Evolutionary conservation across 2,113 vertebrate species (phyloP).

Genomic region (Pogona vitticeps): DNA sequence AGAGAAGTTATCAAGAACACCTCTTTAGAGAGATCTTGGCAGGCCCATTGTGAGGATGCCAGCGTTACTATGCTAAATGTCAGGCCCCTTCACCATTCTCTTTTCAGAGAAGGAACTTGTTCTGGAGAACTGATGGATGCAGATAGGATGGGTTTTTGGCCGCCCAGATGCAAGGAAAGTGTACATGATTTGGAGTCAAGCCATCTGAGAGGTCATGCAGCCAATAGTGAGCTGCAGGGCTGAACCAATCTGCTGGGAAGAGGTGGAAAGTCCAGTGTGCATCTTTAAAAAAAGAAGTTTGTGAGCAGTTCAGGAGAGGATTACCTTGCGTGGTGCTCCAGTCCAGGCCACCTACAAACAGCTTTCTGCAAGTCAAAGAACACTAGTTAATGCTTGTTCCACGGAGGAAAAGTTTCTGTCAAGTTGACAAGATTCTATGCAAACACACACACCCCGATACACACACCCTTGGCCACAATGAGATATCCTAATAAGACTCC

Average conservation of each 20-base stretch:
- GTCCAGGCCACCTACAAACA: constrained; percentile 98
- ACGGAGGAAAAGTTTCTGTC: fast-evolving
- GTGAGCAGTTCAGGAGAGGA: not conserved
- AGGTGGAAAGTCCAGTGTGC: not conserved
- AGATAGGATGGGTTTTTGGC: not conserved
- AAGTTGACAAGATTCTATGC: not conserved
- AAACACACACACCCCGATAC: not conserved
- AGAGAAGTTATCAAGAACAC: not conserved
- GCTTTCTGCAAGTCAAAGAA: constrained; percentile 85
- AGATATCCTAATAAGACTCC: not conserved
- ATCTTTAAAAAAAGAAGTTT: not conserved
- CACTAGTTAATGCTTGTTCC: constrained; percentile 38
- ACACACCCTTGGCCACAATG: too few relatives aligned
- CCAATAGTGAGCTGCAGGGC: not conserved
- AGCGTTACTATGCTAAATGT: too few relatives aligned
- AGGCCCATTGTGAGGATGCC: not conserved
- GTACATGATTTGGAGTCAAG: not conserved
- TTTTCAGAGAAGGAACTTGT: not conserved
- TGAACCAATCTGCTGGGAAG: too few relatives aligned
- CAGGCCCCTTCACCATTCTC: not conserved
- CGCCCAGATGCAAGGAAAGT: not conserved
- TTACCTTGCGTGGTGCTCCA: constrained; percentile 99
- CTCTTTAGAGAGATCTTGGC: not conserved
- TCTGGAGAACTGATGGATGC: not conserved
- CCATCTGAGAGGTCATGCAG: not conserved